Percentiles rank a stretch among this genome's conserved stretches.
phyloP scores from a whole-genome alignment of 1,140 invertebrate species.

The Caerostris extrusa region DNA sequence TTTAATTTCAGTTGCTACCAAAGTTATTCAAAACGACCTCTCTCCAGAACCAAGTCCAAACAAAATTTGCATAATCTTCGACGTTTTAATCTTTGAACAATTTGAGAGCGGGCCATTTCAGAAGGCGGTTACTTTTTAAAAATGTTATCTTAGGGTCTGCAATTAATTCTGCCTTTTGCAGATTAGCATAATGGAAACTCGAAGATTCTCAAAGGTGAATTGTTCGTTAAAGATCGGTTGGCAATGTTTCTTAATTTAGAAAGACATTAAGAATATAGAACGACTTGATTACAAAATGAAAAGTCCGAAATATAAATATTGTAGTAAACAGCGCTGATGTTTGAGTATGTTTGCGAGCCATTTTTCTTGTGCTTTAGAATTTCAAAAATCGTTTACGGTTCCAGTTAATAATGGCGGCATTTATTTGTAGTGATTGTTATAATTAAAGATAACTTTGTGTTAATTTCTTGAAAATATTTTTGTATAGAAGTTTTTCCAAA shows the following conservation, averaged over 20 bases:
- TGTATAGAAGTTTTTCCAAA: no score
- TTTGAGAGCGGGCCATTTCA: background rate
- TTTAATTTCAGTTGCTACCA: background rate
- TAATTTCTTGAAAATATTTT: no score
- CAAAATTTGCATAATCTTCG: conserved; percentile 32
- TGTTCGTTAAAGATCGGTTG: background rate
- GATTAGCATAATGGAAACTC: background rate
- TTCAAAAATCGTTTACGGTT: no score
- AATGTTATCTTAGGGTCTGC: background rate
- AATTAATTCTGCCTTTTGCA: conserved; percentile 8
- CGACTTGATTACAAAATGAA: background rate
- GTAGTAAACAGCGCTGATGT: no score
- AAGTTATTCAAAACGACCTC: conserved; percentile 3
- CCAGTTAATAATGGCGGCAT: no score
- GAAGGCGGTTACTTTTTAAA: background rate
- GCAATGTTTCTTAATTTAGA: background rate
- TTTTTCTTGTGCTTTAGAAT: no score
- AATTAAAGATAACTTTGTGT: no score
- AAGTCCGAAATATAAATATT: background rate
- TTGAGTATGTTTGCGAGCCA: no score
- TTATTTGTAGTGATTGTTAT: no score
- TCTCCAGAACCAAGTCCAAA: background rate
- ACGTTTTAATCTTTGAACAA: conserved; percentile 26
- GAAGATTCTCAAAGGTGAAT: background rate
- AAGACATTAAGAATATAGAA: background rate